Evolutionary conservation across 2,797 vertebrate species (phyloP).

Genomic region (Yasuhikotakia modesta): DNA sequence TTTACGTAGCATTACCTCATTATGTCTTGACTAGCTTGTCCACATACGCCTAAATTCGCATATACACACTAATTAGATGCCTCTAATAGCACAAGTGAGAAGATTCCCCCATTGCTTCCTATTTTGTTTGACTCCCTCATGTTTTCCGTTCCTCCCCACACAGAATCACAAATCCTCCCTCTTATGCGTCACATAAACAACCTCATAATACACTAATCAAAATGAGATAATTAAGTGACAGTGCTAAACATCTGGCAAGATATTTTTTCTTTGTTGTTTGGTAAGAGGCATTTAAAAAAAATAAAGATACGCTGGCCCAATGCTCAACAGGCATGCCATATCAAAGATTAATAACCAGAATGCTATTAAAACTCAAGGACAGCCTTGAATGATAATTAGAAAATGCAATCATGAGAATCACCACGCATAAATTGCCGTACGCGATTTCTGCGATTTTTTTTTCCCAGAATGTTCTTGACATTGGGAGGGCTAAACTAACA

Average conservation of each 20-base stretch:
- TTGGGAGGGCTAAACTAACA: slow-evolving; percentile 53
- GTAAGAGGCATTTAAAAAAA: slow-evolving; percentile 73
- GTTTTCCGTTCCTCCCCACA: not conserved
- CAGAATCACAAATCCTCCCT: slow-evolving; percentile 20
- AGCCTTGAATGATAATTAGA: slow-evolving; percentile 82
- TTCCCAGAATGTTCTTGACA: slow-evolving; percentile 67
- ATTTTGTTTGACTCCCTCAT: not conserved
- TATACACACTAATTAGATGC: slow-evolving; percentile 33
- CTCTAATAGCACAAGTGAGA: slow-evolving; percentile 41
- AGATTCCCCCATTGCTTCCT: slow-evolving; percentile 20
- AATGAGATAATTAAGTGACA: slow-evolving; percentile 68
- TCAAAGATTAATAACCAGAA: slow-evolving; percentile 83
- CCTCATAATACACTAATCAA: slow-evolving; percentile 69
- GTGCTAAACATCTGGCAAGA: slow-evolving; percentile 70
- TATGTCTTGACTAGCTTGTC: slow-evolving; percentile 45
- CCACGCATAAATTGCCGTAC: slow-evolving; percentile 76
- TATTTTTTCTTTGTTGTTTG: slow-evolving; percentile 53
- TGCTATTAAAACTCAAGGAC: slow-evolving; percentile 83
- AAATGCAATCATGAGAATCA: slow-evolving; percentile 82
- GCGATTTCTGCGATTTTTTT: slow-evolving; percentile 66
- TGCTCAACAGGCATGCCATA: slow-evolving; percentile 75
- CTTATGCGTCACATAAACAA: slow-evolving; percentile 66
- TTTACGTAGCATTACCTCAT: slow-evolving; percentile 31
- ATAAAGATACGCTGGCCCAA: slow-evolving; percentile 70
- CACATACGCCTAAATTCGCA: slow-evolving; percentile 52